Base-by-base conservation (phyloP, 2,797 vertebrate species). In the Poliocrania exsul region DNA sequence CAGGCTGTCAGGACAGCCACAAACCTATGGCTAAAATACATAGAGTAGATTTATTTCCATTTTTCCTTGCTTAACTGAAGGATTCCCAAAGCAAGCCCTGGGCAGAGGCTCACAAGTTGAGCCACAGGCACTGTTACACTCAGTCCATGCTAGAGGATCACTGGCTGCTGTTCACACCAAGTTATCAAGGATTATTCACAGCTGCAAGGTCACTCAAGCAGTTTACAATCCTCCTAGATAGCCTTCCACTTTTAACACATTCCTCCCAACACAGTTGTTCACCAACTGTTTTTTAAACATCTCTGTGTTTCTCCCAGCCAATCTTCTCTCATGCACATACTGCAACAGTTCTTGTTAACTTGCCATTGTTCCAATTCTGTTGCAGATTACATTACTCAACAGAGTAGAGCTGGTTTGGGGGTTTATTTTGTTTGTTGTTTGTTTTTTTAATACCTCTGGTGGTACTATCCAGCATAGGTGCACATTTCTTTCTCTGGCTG, bases 361-460 rank as follows among this genome's bases (percentile, higher is more conserved):
- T 54, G 15, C 11, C 11, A 33, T 58, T 70, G 12, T 21, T 65
- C 28, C 24, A 46, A 33, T 66, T 51, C 9, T 21, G 9, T 26
- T 40, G 23, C 9, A 66, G 72, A 46, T 33, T 33, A 38, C 6
- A 33, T 46, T 46, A 33, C 16, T 51, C 65, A 64, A 28, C 2
- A n/a, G 15, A 51, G 25, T 13, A 38, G 9, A 5, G 1, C 13
- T 58, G 38, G 3, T 4, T 49, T 56, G 5, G 11, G 7, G 4
- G 12, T 70, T 47, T 17, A 29, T 35, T 62, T 26, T 23, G 33
- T 35, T 54, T 31, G 4, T 12, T 14, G 14, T 38, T 14, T 10
- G 2, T 69, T 50, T 38, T 42, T 6, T 51, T 35, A n/a, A 33
- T 18, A 14, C 12, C 20, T 33, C 7, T 51, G 11, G 12, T 40